Evolutionary conservation across 2,797 vertebrate genomes (phyloP).

Genomic region (Dallia pectoralis): DNA sequence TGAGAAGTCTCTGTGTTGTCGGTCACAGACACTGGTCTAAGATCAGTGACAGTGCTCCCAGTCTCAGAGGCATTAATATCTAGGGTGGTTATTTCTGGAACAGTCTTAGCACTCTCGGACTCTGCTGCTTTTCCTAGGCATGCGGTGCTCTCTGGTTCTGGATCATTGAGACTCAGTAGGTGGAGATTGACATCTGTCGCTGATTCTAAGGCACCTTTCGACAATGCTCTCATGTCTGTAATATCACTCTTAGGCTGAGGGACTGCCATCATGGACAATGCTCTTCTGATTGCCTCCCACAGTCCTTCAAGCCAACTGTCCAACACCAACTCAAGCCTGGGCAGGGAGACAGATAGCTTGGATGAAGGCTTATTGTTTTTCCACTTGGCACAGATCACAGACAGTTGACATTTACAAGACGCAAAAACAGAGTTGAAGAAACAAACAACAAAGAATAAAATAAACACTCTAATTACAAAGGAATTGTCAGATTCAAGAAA

Average conservation of each 20-base stretch:
- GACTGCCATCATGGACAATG: slow-evolving; percentile 70
- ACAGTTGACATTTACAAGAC: no score
- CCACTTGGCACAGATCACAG: no score
- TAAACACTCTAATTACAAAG: no score
- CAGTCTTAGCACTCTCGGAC: background rate
- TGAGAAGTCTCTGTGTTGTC: slow-evolving; percentile 17
- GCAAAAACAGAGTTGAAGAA: background rate
- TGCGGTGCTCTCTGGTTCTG: slow-evolving; percentile 33
- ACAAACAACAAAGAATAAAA: no score
- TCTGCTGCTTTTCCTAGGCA: slow-evolving; percentile 22
- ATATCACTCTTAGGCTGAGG: slow-evolving; percentile 42
- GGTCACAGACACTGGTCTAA: slow-evolving; percentile 33
- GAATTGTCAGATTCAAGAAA: no score
- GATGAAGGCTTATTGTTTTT: background rate
- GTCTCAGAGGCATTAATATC: slow-evolving; percentile 28
- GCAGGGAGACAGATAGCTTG: background rate
- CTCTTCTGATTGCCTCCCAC: slow-evolving; percentile 82
- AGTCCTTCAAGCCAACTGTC: slow-evolving; percentile 95
- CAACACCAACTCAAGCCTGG: slow-evolving; percentile 89
- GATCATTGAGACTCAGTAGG: slow-evolving; percentile 71
- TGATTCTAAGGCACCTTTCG: slow-evolving; percentile 22
- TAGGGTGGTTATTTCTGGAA: slow-evolving; percentile 38
- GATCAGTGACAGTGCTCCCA: slow-evolving; percentile 37
- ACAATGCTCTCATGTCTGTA: slow-evolving; percentile 16
- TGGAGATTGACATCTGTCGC: slow-evolving; percentile 65